phyloP scores from a whole-genome alignment of 1,140 invertebrate genomes.

The Pollicipes pollicipes region DNA sequence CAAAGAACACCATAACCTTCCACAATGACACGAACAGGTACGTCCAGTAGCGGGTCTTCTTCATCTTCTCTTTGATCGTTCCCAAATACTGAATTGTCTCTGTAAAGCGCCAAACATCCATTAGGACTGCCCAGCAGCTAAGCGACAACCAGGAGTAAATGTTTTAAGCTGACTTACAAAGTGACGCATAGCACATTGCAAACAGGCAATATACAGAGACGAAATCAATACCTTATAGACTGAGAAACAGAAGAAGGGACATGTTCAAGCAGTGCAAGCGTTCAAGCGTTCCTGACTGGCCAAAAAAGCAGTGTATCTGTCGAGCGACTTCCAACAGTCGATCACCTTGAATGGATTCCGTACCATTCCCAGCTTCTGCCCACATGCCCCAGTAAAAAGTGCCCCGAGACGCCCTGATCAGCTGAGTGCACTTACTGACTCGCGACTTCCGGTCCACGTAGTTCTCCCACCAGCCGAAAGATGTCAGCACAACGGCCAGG shows the following conservation, averaged over 20 bases:
- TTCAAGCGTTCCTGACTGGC: too few relatives aligned
- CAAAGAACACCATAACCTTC: slow-evolving; percentile 66
- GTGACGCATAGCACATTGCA: not conserved
- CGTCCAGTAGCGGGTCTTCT: slow-evolving; percentile 61
- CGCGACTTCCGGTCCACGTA: slow-evolving; percentile 68
- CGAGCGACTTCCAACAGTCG: too few relatives aligned
- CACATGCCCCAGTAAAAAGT: too few relatives aligned
- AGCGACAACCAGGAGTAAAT: slow-evolving; percentile 6
- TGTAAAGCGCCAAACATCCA: slow-evolving; percentile 25
- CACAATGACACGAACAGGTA: slow-evolving; percentile 74
- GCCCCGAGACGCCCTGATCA: too few relatives aligned
- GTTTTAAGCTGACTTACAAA: slow-evolving; percentile 3
- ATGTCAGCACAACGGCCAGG: slow-evolving; percentile 59
- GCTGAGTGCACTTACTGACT: slow-evolving; percentile 31
- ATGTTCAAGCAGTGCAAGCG: too few relatives aligned
- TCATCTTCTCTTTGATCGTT: slow-evolving; percentile 51
- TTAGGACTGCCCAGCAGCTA: slow-evolving; percentile 5
- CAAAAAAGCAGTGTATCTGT: too few relatives aligned
- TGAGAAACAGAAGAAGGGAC: too few relatives aligned
- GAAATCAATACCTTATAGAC: slow-evolving; percentile 6
- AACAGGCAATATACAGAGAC: slow-evolving; percentile 5
- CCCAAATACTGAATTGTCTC: slow-evolving; percentile 59
- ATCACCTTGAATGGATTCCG: too few relatives aligned
- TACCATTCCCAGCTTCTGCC: too few relatives aligned
- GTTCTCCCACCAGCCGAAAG: slow-evolving; percentile 93